phyloP scores from a whole-genome alignment of 1,140 invertebrate genomes.

The Platyscapa corneri region DNA sequence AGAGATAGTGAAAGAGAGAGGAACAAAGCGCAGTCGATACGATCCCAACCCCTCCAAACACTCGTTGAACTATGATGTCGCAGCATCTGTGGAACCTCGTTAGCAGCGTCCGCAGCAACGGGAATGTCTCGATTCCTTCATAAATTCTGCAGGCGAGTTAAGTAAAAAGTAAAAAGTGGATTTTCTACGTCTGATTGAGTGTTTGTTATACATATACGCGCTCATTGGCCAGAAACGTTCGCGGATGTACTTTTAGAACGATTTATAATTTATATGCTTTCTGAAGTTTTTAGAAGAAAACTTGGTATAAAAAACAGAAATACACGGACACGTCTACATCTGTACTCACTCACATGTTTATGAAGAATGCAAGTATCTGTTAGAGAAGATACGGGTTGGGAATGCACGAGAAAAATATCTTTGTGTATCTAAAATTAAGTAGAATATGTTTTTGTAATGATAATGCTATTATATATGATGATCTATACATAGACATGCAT shows the following conservation, averaged over 20 bases:
- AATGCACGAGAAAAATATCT: background rate
- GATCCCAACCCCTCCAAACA: background rate
- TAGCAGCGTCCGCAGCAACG: background rate
- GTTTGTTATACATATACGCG: background rate
- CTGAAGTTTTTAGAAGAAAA: background rate
- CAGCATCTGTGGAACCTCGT: slow-evolving; percentile 3
- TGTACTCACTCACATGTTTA: too few species aligned
- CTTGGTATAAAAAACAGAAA: background rate
- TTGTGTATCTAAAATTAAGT: background rate
- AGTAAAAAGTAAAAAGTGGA: slow-evolving; percentile 21
- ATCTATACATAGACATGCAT: background rate
- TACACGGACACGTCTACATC: too few species aligned
- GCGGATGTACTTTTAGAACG: background rate
- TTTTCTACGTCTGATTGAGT: background rate
- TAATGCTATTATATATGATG: background rate
- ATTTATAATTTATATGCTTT: slow-evolving; percentile 14
- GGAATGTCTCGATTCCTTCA: slow-evolving; percentile 46
- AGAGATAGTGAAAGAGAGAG: background rate
- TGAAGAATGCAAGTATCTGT: too few species aligned
- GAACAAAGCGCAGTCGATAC: background rate
- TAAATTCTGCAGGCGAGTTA: slow-evolving; percentile 32
- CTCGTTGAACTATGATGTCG: background rate
- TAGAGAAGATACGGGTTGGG: too few species aligned
- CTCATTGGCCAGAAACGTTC: background rate
- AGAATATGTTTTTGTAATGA: background rate